These are phyloP conservation scores for Agapostemon virescens DNA, from an alignment of 2,888 invertebrate genomes.

Conservation along the genomic window DNA sequence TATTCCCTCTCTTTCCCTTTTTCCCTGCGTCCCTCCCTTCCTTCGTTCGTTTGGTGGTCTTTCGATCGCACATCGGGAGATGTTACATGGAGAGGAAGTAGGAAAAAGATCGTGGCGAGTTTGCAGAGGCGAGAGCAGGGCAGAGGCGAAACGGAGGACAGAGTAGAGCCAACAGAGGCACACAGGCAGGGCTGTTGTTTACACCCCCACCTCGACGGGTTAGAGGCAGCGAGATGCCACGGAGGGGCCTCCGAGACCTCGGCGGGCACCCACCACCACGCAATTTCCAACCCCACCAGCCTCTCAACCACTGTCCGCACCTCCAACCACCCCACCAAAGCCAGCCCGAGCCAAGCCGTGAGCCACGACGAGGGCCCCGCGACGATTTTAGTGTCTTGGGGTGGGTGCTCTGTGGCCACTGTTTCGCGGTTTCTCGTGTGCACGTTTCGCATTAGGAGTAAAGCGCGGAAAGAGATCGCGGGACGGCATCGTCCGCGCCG, in stretches of 20 bases:
- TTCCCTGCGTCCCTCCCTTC: conserved; percentile 48
- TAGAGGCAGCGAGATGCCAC: conserved; percentile 76
- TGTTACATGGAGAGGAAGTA: conserved; percentile 63
- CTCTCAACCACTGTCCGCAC: conserved; percentile 80
- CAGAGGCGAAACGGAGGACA: conserved; percentile 68
- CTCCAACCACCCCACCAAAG: conserved; percentile 80
- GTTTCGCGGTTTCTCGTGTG: conserved; percentile 75
- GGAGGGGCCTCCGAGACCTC: conserved; percentile 78
- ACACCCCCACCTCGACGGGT: conserved; percentile 79
- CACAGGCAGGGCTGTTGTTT: conserved; percentile 76
- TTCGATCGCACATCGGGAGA: conserved; percentile 60
- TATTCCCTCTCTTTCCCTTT: conserved; percentile 55
- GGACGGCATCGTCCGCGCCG: conserved; percentile 43
- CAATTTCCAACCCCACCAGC: conserved; percentile 81
- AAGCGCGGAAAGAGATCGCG: conserved; percentile 65
- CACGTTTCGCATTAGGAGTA: conserved; percentile 62
- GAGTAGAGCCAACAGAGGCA: conserved; percentile 65
- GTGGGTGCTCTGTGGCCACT: conserved; percentile 79
- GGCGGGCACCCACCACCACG: conserved; percentile 80
- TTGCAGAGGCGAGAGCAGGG: conserved; percentile 67
- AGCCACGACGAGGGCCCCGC: conserved; percentile 79
- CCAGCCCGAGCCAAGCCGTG: conserved; percentile 77
- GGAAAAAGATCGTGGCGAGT: conserved; percentile 66
- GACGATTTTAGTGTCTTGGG: conserved; percentile 80
- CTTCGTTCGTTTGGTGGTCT: conserved; percentile 57